Evolutionary conservation across 2,113 vertebrate genomes (phyloP), one percentile per base, ranked within the genome.

Genomic region (Phyllopteryx taeniolatus): DNA sequence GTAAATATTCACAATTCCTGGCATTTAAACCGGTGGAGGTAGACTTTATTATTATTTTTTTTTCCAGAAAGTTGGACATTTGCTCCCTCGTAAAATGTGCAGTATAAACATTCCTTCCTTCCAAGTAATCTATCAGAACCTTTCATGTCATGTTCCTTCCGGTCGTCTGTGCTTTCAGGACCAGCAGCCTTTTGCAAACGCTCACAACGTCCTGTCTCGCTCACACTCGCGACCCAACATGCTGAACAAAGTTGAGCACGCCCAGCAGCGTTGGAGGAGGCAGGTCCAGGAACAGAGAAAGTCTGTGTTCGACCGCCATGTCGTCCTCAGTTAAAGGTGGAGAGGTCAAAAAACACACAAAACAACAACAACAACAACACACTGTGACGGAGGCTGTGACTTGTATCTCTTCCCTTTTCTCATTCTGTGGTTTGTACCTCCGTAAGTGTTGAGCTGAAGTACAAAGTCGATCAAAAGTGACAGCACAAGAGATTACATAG

Each of bases 211-310:
- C 59, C 89, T 98, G 83, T 96, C 96, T 17, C 95, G 91, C 14
- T 96, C 98, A 1, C 94, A 95, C 31, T 96, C 95, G 78, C 94
- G 96, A 0, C 93, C 96, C 83, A 99, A 98, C 3, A 94, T 99
- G 69, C 88, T 98, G 57, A 98, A 99, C 92, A 98, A 99, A 78
- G 98, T 99, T 78, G 97, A 99, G 27, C 95, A 97, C 1, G 97
- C 97, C 1, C 97, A 98, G 88, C 96, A 99, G 91, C 96, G 97
- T 68, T 99, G 97, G 97, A 96, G 96, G 78, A 92, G 95, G 65
- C 97, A 99, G 88, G 97, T 99, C 73, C 97, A 99, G 86, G 96
- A 99, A 74, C 97, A 98, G 90, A 94, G 96, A 86, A 98, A 98
- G 56, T 98, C 96, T 0, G 97, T 99, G 79, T 99, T 99, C 8